Conservation (phyloP, 1,140 invertebrate species). For the Drosophila kurseongensis region DNA sequence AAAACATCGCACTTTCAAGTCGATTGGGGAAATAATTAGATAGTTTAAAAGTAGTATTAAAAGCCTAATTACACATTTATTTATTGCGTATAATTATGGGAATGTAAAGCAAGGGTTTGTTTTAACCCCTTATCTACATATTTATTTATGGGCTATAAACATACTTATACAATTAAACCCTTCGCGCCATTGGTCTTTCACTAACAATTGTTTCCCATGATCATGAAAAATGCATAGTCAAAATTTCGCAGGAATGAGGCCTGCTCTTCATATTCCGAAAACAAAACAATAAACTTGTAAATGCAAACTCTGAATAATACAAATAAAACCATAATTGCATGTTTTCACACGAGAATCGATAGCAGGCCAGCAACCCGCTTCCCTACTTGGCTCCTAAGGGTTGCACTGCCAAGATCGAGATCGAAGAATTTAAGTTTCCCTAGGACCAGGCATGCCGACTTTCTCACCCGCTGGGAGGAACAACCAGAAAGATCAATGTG, state of each 20-base stretch:
- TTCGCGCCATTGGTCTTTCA: not conserved
- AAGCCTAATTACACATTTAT: too few species aligned
- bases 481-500: slow-evolving; percentile 39
- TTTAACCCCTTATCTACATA: too few species aligned
- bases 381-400: slow-evolving; percentile 22
- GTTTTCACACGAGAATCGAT: slow-evolving; percentile 80
- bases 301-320: slow-evolving; percentile 48
- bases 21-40: too few species aligned
- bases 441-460: slow-evolving; percentile 33
- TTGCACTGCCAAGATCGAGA: slow-evolving; percentile 35
- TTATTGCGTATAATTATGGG: too few species aligned
- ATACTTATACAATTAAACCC: not conserved
- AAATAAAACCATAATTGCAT: slow-evolving; percentile 79
- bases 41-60: too few species aligned
- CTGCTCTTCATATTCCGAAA: slow-evolving; percentile 1
- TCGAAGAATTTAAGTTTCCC: slow-evolving; percentile 34
- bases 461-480: slow-evolving; percentile 49
- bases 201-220: not conserved
- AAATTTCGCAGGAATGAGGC: not conserved
- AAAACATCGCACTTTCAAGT: too few species aligned
- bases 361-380: slow-evolving; percentile 8
- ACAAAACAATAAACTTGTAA: slow-evolving; percentile 22
- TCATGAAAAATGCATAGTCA: not conserved
- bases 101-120: too few species aligned
- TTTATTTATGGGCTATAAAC: too few species aligned